Conservation (phyloP, 2,113 vertebrate species). For the Columba livia region DNA sequence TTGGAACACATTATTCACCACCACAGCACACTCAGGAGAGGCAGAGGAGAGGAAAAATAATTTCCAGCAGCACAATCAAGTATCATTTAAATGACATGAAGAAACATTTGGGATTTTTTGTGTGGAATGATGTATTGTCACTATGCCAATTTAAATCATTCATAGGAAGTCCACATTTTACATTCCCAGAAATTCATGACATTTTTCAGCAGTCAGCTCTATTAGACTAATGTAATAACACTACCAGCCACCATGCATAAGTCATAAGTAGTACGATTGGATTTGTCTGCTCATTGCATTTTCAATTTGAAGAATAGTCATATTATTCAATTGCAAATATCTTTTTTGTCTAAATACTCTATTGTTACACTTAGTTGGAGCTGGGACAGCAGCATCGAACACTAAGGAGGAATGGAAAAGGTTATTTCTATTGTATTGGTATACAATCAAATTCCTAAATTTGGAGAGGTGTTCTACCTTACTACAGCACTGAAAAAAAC, state of each 20-base stretch:
- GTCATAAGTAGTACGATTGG: constrained; percentile 41
- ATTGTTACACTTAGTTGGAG: not conserved
- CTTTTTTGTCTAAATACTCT: constrained; percentile 28
- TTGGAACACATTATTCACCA: not conserved
- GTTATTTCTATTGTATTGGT: not conserved
- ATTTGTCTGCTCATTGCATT: constrained; percentile 38
- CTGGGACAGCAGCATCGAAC: not conserved
- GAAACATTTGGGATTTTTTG: not conserved
- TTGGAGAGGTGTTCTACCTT: not conserved
- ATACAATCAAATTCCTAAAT: not conserved
- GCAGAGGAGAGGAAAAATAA: not conserved
- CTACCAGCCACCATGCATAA: constrained; percentile 36
- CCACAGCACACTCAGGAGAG: not conserved
- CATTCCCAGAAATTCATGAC: not conserved
- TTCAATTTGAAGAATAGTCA: constrained; percentile 9
- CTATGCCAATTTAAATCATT: not conserved
- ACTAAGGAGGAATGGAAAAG: not conserved
- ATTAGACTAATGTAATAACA: constrained; percentile 41
- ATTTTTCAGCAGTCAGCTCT: constrained; percentile 41
- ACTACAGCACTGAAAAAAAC: not conserved
- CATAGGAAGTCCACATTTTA: not conserved
- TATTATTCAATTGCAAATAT: constrained; percentile 40
- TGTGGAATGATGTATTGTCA: not conserved
- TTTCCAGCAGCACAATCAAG: not conserved
- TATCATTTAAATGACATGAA: not conserved